These are phyloP conservation scores for Meganola albula DNA, from an alignment of 2,888 invertebrate species.

Conservation along the genomic window DNA sequence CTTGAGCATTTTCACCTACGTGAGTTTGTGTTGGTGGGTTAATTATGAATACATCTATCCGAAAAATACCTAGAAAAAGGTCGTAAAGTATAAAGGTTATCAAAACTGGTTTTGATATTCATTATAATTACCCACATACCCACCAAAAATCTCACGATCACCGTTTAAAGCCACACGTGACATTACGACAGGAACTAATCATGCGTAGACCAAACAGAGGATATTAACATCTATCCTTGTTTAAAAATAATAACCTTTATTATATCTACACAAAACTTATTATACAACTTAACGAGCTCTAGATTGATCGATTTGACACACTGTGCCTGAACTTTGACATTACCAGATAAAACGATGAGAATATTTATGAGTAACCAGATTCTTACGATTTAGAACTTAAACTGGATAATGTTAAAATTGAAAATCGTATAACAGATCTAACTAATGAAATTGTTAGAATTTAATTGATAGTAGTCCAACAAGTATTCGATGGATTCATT, in stretches of 20 bases:
- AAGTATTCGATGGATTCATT: conserved; percentile 33
- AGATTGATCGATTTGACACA: conserved; percentile 34
- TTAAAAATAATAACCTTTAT: conserved; percentile 27
- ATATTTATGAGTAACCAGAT: no score
- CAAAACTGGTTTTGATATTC: conserved; percentile 4
- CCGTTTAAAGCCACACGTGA: conserved; percentile 17
- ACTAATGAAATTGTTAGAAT: conserved; percentile 22
- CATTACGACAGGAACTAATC: conserved; percentile 9
- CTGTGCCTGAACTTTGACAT: conserved; percentile 35
- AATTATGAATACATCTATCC: no score
- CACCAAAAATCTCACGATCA: conserved; percentile 15
- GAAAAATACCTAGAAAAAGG: no score
- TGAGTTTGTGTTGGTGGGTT: no score
- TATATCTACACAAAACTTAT: conserved; percentile 21
- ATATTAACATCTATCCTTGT: conserved; percentile 7
- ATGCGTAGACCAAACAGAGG: conserved; percentile 8
- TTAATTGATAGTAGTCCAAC: conserved; percentile 30
- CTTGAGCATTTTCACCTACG: no score
- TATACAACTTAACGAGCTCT: conserved; percentile 12
- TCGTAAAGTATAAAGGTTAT: no score
- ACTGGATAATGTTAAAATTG: conserved; percentile 18
- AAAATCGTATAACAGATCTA: conserved; percentile 15
- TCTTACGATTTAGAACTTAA: conserved; percentile 13
- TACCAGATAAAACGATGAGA: conserved; percentile 29
- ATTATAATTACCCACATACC: conserved; percentile 18